Evolutionary conservation across 2,888 invertebrate species (phyloP).

Genomic region (Rambutsinella grinnellia): DNA sequence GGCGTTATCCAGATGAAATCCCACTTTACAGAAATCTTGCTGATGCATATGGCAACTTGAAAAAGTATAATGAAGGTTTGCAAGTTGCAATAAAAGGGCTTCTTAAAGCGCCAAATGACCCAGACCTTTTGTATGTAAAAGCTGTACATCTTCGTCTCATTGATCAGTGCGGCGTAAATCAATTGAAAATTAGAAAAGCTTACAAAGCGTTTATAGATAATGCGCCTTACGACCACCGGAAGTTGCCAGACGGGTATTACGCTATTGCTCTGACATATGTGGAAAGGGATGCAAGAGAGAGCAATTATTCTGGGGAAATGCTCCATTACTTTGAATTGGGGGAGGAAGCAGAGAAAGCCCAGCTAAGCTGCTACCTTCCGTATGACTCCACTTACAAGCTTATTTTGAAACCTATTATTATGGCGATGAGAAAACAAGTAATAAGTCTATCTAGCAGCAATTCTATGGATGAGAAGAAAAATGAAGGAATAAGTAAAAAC

Average conservation of each 20-base stretch:
- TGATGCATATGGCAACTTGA: neutral
- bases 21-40: neutral
- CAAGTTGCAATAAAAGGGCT: slow-evolving; percentile 4
- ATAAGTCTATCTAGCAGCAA: neutral
- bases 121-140: neutral
- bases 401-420: neutral
- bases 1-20: slow-evolving; percentile 3
- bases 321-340: neutral
- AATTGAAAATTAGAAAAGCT: neutral
- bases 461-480: too few relatives aligned
- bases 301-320: neutral
- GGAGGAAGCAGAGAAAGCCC: neutral
- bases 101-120: neutral
- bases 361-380: slow-evolving; percentile 13
- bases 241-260: slow-evolving; percentile 12
- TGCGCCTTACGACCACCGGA: slow-evolving; percentile 8
- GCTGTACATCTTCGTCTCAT: neutral
- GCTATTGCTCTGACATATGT: neutral
- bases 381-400: neutral
- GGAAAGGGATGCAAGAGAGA: neutral
- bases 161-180: neutral
- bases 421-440: neutral
- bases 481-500: too few relatives aligned
- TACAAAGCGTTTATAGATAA: slow-evolving; percentile 1
- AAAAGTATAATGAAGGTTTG: neutral